These are phyloP conservation scores for Hylomyscus alleni DNA, from an alignment of 2,797 vertebrate genomes.

Conservation along the genomic window DNA sequence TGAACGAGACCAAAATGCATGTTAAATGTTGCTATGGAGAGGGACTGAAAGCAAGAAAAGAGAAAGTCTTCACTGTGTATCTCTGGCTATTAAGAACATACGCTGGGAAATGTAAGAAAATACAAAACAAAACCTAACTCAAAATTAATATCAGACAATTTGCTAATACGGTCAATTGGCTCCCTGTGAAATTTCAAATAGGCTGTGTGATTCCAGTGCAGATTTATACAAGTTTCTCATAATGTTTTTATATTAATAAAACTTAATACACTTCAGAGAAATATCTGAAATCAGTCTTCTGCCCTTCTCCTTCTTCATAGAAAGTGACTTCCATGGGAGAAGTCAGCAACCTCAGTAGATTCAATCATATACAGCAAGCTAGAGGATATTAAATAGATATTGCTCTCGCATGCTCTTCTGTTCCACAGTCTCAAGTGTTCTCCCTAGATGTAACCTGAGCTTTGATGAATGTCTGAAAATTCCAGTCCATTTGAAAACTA, in stretches of 20 bases:
- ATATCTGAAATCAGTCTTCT: background rate
- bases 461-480: background rate
- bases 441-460: background rate
- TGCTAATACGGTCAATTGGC: constrained; percentile 14
- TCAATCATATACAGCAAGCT: background rate
- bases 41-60: background rate
- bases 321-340: background rate
- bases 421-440: background rate
- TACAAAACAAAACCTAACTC: constrained; percentile 27
- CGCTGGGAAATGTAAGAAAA: background rate
- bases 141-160: constrained; percentile 50
- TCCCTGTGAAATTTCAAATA: background rate
- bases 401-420: background rate
- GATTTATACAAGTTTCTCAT: background rate
- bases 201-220: background rate
- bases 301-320: background rate
- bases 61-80: constrained; percentile 20
- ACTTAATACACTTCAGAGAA: background rate
- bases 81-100: background rate
- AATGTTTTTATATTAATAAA: background rate
- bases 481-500: background rate
- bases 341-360: background rate
- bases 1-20: constrained; percentile 57
- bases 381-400: background rate
- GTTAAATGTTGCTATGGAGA: background rate